A percentile compares a stretch with the other conserved stretches of the same genome.
These are phyloP conservation scores for Neotoma lepida DNA, from an alignment of 2,113 vertebrate genomes.

Conservation along the genomic window DNA sequence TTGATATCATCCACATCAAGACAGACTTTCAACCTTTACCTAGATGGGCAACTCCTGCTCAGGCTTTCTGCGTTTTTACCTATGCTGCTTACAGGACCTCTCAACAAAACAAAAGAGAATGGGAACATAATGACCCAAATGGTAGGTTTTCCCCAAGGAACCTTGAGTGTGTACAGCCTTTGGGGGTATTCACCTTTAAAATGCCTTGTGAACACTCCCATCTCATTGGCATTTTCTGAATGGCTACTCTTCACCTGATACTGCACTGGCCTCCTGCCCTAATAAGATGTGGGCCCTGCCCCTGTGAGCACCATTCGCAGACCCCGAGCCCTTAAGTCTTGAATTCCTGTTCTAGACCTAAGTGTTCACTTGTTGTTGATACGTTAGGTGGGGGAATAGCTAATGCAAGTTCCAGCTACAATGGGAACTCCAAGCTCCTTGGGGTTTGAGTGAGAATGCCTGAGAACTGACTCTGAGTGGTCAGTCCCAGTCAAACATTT, in stretches of 20 bases:
- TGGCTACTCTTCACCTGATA: neutral
- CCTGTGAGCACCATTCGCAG: neutral
- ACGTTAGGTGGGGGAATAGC: neutral
- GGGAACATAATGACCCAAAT: neutral
- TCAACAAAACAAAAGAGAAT: neutral
- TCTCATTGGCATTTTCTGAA: neutral
- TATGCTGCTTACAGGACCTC: fast-evolving
- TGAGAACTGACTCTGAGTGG: no score
- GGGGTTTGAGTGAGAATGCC: neutral
- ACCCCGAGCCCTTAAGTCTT: neutral
- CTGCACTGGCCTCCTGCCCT: neutral
- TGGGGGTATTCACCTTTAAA: neutral
- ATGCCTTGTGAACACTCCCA: neutral
- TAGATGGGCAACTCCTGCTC: neutral
- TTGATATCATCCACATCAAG: neutral
- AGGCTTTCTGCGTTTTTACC: neutral
- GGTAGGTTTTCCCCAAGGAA: neutral
- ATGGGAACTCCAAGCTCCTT: neutral
- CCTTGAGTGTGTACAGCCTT: neutral
- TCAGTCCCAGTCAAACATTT: no score
- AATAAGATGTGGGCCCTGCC: neutral
- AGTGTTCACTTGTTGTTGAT: neutral
- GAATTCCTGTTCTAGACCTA: neutral
- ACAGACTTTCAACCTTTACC: neutral
- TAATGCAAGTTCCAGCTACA: neutral